A percentile compares a stretch with the other conserved stretches of the same genome.
These are phyloP conservation scores for Dasysyrphus tricinctus DNA, from an alignment of 2,888 invertebrate species.

Conservation along the genomic window DNA sequence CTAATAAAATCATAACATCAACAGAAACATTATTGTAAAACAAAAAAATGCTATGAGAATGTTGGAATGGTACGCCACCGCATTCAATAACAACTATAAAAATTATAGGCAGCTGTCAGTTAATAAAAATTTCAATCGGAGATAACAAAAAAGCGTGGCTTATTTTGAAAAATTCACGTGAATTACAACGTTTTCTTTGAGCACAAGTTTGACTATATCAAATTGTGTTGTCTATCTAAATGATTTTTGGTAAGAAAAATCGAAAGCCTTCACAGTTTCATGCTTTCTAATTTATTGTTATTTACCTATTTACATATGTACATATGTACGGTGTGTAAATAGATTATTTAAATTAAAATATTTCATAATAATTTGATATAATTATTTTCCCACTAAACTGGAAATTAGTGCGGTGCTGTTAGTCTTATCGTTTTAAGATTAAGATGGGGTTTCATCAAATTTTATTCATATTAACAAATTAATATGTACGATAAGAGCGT, in stretches of 20 bases:
- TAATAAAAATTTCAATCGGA: not conserved
- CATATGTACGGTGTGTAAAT: no score
- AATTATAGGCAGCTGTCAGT: not conserved
- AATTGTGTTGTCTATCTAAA: not conserved
- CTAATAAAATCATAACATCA: conserved; percentile 9
- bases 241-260: not conserved
- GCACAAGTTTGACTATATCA: not conserved
- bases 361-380: no score
- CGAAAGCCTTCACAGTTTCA: not conserved
- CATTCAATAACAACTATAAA: not conserved
- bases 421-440: no score
- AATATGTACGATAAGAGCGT: no score
- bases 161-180: conserved; percentile 7
- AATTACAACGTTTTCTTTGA: conserved; percentile 1
- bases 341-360: no score
- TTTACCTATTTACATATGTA: not conserved
- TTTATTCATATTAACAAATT: no score
- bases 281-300: not conserved
- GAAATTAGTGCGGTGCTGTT: no score
- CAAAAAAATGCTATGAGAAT: not conserved
- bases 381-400: no score
- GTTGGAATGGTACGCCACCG: not conserved
- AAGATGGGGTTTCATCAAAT: no score
- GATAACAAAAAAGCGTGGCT: not conserved
- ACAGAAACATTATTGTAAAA: not conserved